phyloP scores from a whole-genome alignment of 1,140 invertebrate genomes.

The Ceratina australensis region DNA sequence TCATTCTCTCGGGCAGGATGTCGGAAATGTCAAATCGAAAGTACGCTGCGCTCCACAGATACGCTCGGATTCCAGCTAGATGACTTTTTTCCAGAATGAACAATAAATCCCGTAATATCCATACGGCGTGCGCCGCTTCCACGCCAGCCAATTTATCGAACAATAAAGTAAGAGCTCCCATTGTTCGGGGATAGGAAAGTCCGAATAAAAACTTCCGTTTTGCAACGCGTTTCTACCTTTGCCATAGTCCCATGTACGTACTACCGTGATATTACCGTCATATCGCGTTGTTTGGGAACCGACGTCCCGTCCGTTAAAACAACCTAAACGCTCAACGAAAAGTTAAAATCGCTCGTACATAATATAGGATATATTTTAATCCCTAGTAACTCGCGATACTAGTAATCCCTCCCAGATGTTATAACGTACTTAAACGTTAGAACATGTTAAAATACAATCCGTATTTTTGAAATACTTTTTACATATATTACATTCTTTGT shows the following conservation, averaged over 20 bases:
- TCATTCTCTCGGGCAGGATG: neutral
- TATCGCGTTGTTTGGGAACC: neutral
- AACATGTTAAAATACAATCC: too few species aligned
- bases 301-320: neutral
- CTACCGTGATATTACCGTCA: neutral
- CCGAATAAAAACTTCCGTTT: slow-evolving; percentile 30
- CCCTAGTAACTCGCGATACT: too few species aligned
- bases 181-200: slow-evolving; percentile 26
- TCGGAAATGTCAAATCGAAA: slow-evolving; percentile 18
- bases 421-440: too few species aligned
- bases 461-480: neutral
- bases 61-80: neutral
- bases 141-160: slow-evolving; percentile 28
- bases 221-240: neutral
- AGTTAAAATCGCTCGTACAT: neutral
- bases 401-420: too few species aligned
- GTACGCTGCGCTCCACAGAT: neutral
- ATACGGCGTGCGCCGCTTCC: slow-evolving; percentile 9
- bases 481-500: neutral
- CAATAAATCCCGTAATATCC: slow-evolving; percentile 20
- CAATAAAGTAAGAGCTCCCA: slow-evolving; percentile 36
- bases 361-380: too few species aligned
- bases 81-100: slow-evolving; percentile 6
- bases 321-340: neutral
- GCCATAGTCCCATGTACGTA: neutral